Base-by-base conservation (phyloP, 2,888 invertebrate species). In the Cryptocheilus praepositus region DNA sequence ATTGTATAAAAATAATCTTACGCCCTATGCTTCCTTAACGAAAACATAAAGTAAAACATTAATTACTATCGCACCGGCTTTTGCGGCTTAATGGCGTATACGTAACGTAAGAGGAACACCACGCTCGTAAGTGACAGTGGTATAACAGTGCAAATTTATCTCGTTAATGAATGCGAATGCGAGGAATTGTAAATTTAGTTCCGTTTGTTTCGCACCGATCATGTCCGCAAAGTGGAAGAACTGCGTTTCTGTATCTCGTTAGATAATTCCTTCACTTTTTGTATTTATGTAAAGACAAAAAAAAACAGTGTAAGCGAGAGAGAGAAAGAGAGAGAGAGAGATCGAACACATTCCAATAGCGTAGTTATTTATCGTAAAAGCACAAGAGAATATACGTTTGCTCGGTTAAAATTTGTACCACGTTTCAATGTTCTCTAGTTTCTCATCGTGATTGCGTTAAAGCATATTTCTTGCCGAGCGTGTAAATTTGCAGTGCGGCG, bases 321-420 rank as follows among this genome's bases (percentile, higher is more conserved):
- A n/a, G n/a, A n/a, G n/a, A n/a, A n/a, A n/a, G n/a, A n/a, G 3
- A 25, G 3, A 25, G 13, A 11, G 36, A 36, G 36, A 36, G 36
- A 11, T 36, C 36, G 36, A 36, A 64, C 74, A 76, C 83, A 83
- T 84, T 83, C 84, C 83, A 80, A 62, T 79, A 73, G 71, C 74
- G 64, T 78, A 72, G 62, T 68, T 76, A 73, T 57, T 74, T 64
- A 62, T 61, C 75, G 54, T 61, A 46, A 28, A 18, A 59, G 21
- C 25, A 18, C 64, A 16, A 63, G 25, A 51, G 22, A 28, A 57
- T 58, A 64, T 70, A 62, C 2, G 25, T 36, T 36, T 36, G 3
- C 3, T 7, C 61, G 46, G 70, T 67, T 74, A 73, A 19, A 36
- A 55, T 69, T 72, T 57, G 7, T 65, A 54, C 11, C 55, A 15